phyloP scores from a whole-genome alignment of 2,888 invertebrate genomes.

The Aleiodes leptofemur region DNA sequence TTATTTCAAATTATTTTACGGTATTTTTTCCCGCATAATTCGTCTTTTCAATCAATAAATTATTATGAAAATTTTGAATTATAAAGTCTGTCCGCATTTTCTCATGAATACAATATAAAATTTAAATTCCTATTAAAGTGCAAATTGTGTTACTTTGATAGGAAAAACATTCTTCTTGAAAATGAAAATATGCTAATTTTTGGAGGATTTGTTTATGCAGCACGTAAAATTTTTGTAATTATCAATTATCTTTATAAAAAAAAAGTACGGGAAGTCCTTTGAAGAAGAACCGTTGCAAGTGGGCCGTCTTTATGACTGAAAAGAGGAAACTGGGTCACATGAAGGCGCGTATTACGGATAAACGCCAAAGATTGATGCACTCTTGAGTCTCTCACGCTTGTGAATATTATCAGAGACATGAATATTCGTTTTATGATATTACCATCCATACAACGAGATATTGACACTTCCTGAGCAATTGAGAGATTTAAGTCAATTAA shows the following conservation, averaged over 20 bases:
- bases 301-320: constrained; percentile 28
- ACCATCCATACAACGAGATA: too few species aligned
- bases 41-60: not conserved
- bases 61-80: not conserved
- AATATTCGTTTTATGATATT: not conserved
- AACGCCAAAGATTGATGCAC: constrained; percentile 23
- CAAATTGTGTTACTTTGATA: too few species aligned
- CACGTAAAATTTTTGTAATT: not conserved
- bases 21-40: not conserved
- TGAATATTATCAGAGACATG: not conserved
- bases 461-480: too few species aligned
- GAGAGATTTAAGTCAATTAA: too few species aligned
- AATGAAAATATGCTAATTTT: not conserved
- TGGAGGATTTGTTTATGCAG: not conserved
- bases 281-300: constrained; percentile 41
- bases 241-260: constrained; percentile 6
- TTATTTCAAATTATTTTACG: not conserved
- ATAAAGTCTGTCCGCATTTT: not conserved
- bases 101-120: not conserved
- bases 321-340: constrained; percentile 36
- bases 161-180: not conserved
- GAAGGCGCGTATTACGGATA: constrained; percentile 19
- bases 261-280: not conserved
- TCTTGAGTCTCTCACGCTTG: not conserved
- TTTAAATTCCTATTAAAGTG: too few species aligned